Evolutionary conservation across 1,140 invertebrate genomes (phyloP).

Genomic region (Trachelipus rathkii): DNA sequence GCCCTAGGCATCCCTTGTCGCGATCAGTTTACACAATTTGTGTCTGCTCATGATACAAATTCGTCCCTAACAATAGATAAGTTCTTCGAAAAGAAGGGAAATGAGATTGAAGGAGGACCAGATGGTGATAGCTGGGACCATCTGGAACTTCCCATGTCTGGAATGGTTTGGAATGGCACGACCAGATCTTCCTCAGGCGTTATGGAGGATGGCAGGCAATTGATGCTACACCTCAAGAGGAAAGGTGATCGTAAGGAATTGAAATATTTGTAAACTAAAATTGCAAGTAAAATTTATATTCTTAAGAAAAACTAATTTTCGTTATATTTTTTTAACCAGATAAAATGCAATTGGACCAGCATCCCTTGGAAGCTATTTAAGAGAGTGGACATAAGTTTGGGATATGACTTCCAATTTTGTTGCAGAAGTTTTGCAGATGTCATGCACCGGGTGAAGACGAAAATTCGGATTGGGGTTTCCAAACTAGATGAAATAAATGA

Average conservation of each 20-base stretch:
- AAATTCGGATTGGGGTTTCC: conserved; percentile 59
- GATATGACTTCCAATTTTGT: conserved; percentile 71
- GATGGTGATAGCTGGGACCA: conserved; percentile 48
- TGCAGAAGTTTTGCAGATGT: conserved; percentile 72
- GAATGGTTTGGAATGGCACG: conserved; percentile 77
- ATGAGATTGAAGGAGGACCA: conserved; percentile 48
- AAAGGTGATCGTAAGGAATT: conserved; percentile 57
- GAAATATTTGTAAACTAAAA: background rate
- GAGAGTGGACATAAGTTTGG: conserved; percentile 67
- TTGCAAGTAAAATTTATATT: background rate
- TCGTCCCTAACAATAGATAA: conserved; percentile 54
- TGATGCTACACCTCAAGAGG: conserved; percentile 85
- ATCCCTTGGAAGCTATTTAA: conserved; percentile 64
- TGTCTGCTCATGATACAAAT: conserved; percentile 56
- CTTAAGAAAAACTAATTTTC: background rate
- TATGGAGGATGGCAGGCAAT: conserved; percentile 89
- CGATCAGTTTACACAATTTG: conserved; percentile 55
- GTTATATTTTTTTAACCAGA: conserved; percentile 41
- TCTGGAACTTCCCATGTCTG: conserved; percentile 80
- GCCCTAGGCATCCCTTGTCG: conserved; percentile 55
- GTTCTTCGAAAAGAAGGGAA: conserved; percentile 51
- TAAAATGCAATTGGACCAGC: conserved; percentile 59
- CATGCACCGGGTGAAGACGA: conserved; percentile 64
- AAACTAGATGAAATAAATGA: conserved; percentile 65
- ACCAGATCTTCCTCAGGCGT: conserved; percentile 65